phyloP scores from a whole-genome alignment of 1,140 invertebrate genomes.

The Pseudomyrmex gracilis region DNA sequence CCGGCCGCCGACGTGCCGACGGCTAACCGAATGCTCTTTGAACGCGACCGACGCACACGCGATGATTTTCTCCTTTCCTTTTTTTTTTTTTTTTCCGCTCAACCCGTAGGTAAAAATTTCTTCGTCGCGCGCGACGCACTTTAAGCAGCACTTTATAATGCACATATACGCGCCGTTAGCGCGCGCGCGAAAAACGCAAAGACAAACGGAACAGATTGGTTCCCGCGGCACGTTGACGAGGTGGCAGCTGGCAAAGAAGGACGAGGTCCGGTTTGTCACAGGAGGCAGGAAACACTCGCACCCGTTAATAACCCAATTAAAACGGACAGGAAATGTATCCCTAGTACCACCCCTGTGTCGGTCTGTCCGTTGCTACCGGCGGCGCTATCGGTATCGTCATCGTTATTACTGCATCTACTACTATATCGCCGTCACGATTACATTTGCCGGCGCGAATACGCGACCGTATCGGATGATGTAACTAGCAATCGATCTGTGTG shows the following conservation, averaged over 20 bases:
- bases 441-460: conserved; percentile 32
- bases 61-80: not conserved
- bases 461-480: conserved; percentile 23
- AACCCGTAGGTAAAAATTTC: not conserved
- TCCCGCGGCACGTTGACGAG: conserved; percentile 71
- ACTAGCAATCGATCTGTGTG: conserved; percentile 20
- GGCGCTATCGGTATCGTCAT: conserved; percentile 55
- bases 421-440: conserved; percentile 18
- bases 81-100: not conserved
- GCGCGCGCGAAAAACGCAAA: conserved; percentile 61
- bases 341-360: conserved; percentile 24
- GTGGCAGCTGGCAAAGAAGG: conserved; percentile 73
- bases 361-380: conserved; percentile 19
- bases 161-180: conserved; percentile 73
- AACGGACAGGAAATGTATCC: conserved; percentile 77
- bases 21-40: not conserved
- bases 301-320: conserved; percentile 81
- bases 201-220: conserved; percentile 81
- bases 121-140: conserved; percentile 17
- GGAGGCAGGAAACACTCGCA: conserved; percentile 78
- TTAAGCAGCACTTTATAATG: conserved; percentile 67
- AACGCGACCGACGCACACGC: not conserved
- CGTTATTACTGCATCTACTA: conserved; percentile 28
- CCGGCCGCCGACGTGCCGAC: conserved; percentile 1
- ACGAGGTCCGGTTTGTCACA: conserved; percentile 72